Percentiles rank a stretch among this genome's conserved stretches.
Evolutionary conservation across 2,888 invertebrate species (phyloP).

Genomic region (Noctuana brunneofusca): DNA sequence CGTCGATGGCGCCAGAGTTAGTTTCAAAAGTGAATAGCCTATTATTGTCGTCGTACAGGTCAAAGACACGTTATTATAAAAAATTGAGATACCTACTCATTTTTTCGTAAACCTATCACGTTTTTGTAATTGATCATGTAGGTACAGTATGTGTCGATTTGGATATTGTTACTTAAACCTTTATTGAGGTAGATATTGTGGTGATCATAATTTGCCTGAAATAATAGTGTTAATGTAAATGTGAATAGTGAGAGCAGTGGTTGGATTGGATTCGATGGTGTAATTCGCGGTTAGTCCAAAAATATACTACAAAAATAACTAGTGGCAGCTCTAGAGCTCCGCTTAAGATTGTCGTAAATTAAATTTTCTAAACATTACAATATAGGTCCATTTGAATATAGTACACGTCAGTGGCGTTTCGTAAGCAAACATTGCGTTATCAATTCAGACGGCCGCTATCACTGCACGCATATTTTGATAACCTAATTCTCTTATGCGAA

Average conservation of each 20-base stretch:
- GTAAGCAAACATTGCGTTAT: conserved; percentile 1
- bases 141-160: not conserved
- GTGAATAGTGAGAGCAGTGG: not conserved
- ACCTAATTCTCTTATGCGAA: not conserved
- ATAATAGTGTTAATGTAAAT: too few species aligned
- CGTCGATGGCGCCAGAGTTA: conserved; percentile 23
- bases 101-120: not conserved
- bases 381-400: too few species aligned
- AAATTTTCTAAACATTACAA: not conserved
- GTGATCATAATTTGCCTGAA: not conserved
- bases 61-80: conserved; percentile 6
- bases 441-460: conserved; percentile 1
- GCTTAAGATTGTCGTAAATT: not conserved
- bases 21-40: conserved; percentile 23
- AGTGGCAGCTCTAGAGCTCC: not conserved
- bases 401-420: too few species aligned
- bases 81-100: not conserved
- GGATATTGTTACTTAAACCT: not conserved
- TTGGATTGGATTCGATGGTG: too few species aligned
- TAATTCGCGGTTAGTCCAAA: not conserved
- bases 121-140: not conserved
- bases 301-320: not conserved
- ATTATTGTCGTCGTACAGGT: conserved; percentile 19
- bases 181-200: not conserved
- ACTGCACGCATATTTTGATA: not conserved